Evolutionary conservation across 2,797 vertebrate genomes (phyloP).

Genomic region (Micromesistius poutassou): DNA sequence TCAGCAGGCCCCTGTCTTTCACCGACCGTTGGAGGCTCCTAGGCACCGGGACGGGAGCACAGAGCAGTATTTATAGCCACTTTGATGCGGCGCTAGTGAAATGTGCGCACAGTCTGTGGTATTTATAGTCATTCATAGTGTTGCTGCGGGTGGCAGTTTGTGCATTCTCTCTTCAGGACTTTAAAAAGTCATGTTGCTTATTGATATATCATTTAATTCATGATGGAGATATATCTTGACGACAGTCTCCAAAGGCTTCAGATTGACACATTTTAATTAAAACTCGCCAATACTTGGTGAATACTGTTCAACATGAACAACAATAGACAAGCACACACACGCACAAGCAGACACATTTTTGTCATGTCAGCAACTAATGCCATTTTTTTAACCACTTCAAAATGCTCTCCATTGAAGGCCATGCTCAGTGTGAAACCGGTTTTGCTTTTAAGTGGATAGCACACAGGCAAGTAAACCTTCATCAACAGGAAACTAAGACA

Average conservation of each 20-base stretch:
- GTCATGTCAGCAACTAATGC: not conserved
- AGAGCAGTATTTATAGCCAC: not conserved
- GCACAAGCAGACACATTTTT: not conserved
- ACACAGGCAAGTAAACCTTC: not conserved
- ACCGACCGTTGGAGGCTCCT: conserved; percentile 81
- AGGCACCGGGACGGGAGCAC: not conserved
- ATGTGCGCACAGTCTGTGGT: too few species aligned
- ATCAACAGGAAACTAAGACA: not conserved
- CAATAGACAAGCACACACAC: not conserved
- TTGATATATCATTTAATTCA: too few species aligned
- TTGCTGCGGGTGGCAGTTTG: too few species aligned
- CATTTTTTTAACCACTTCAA: not conserved
- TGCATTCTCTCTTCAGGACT: too few species aligned
- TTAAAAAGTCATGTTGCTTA: too few species aligned
- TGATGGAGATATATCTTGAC: not conserved
- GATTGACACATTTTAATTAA: not conserved
- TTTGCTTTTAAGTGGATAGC: not conserved
- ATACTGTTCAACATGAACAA: not conserved
- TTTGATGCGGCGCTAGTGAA: too few species aligned
- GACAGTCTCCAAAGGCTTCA: not conserved
- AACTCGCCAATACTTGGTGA: not conserved
- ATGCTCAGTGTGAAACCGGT: not conserved
- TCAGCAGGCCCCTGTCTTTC: conserved; percentile 75
- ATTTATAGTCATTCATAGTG: not conserved
- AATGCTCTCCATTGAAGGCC: not conserved